A percentile compares a stretch with the other conserved stretches of the same genome.
Conservation (phyloP, 2,888 invertebrate species). For the Vesta saturnalis region DNA sequence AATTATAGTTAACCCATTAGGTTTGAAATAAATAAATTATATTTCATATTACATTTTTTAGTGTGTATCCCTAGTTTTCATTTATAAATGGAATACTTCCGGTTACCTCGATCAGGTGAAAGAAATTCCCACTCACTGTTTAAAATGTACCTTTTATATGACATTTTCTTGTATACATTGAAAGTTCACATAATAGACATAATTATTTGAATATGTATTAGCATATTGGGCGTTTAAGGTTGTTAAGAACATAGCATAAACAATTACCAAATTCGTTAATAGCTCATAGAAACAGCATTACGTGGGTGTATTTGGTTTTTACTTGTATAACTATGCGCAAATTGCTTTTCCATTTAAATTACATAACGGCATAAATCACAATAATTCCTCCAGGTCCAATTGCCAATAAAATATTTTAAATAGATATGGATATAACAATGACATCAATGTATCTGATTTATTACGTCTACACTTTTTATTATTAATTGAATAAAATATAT, state of each 20-base stretch:
- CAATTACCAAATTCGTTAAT: slow-evolving; percentile 31
- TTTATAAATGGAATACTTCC: slow-evolving; percentile 18
- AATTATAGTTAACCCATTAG: background rate
- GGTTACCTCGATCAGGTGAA: slow-evolving; percentile 13
- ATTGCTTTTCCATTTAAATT: slow-evolving; percentile 21
- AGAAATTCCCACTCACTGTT: slow-evolving; percentile 16
- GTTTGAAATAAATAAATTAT: background rate
- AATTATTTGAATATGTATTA: slow-evolving; percentile 25
- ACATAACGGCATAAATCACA: slow-evolving; percentile 20
- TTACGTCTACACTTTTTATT: background rate
- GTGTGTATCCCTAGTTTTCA: background rate
- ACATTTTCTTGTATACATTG: slow-evolving; percentile 9
- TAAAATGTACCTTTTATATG: slow-evolving; percentile 19
- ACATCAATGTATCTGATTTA: slow-evolving; percentile 16
- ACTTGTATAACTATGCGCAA: slow-evolving; percentile 25
- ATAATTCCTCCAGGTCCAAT: slow-evolving; percentile 3
- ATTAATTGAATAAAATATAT: slow-evolving; percentile 10
- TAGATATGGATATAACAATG: slow-evolving; percentile 18
- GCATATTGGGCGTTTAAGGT: slow-evolving; percentile 25
- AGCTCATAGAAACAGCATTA: slow-evolving; percentile 9
- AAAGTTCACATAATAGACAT: slow-evolving; percentile 27
- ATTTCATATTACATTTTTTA: background rate
- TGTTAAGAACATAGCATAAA: slow-evolving; percentile 21
- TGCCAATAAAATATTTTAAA: slow-evolving; percentile 15
- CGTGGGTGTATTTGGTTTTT: slow-evolving; percentile 26